Conservation (phyloP, 2,888 invertebrate genomes). For the Epistrophella euchroma region DNA sequence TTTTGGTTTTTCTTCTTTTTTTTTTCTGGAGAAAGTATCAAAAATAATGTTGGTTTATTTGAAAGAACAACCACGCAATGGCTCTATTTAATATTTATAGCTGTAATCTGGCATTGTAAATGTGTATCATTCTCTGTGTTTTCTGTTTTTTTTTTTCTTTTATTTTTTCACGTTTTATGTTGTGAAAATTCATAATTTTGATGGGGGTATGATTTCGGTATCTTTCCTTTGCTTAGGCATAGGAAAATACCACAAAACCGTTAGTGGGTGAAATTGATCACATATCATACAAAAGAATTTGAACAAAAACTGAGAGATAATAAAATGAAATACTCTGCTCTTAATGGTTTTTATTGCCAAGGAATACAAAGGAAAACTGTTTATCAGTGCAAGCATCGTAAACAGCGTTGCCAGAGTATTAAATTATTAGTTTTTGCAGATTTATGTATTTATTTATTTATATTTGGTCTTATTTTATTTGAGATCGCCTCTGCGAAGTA, state of each 20-base stretch:
- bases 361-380: constrained; percentile 6
- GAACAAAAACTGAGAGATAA: constrained; percentile 34
- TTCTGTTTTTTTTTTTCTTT: not conserved
- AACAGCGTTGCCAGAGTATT: not conserved
- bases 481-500: no score
- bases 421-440: not conserved
- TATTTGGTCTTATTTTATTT: not conserved
- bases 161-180: constrained; percentile 26
- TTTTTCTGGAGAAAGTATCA: not conserved
- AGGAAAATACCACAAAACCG: constrained; percentile 18
- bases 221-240: constrained; percentile 27
- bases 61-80: constrained; percentile 48
- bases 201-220: constrained; percentile 54
- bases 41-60: not conserved
- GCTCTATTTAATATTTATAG: constrained; percentile 63
- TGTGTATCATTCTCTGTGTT: constrained; percentile 7
- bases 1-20: constrained; percentile 5
- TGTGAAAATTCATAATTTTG: constrained; percentile 67
- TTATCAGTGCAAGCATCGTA: constrained; percentile 37
- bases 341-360: constrained; percentile 37
- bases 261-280: constrained; percentile 62
- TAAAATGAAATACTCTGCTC: constrained; percentile 50
- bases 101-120: constrained; percentile 58
- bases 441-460: not conserved
- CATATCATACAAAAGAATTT: constrained; percentile 40